Percentiles rank a stretch among this genome's conserved stretches.
These are phyloP conservation scores for Leucozona laternaria DNA, from an alignment of 2,888 invertebrate species.

Conservation along the genomic window DNA sequence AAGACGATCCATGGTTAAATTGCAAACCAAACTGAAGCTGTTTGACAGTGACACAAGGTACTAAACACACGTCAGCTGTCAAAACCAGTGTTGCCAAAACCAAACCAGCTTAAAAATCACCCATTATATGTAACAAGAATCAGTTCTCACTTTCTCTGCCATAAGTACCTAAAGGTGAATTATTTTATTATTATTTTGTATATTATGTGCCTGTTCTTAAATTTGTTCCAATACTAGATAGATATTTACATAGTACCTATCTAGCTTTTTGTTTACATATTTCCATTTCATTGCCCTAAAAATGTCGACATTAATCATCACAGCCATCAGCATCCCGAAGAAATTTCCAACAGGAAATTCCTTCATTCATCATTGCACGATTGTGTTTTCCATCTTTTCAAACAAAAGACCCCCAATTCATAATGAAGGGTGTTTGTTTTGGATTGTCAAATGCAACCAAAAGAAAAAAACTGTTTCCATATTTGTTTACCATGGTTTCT, in stretches of 20 bases:
- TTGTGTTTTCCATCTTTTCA: conserved; percentile 49
- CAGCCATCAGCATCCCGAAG: conserved; percentile 10
- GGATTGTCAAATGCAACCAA: conserved; percentile 44
- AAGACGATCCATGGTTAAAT: too few species aligned
- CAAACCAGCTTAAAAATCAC: too few species aligned
- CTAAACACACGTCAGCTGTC: too few species aligned
- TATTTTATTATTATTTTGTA: background rate
- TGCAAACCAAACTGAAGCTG: too few species aligned
- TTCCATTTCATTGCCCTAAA: conserved; percentile 28
- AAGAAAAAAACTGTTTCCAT: conserved; percentile 53
- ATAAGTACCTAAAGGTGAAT: background rate
- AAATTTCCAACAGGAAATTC: conserved; percentile 65
- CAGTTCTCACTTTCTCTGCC: too few species aligned
- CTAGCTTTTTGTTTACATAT: conserved; percentile 9
- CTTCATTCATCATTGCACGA: conserved; percentile 41
- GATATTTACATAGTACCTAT: background rate
- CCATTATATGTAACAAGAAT: too few species aligned
- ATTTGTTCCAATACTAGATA: background rate
- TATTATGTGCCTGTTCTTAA: background rate
- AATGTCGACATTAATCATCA: conserved; percentile 32
- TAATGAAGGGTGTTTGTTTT: conserved; percentile 40
- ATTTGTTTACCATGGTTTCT: conserved; percentile 68
- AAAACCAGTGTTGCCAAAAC: too few species aligned
- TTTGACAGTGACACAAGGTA: too few species aligned
- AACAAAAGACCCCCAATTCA: conserved; percentile 59